Conservation (phyloP, 2,113 vertebrate genomes). For the Malurus alboscapulatus region DNA sequence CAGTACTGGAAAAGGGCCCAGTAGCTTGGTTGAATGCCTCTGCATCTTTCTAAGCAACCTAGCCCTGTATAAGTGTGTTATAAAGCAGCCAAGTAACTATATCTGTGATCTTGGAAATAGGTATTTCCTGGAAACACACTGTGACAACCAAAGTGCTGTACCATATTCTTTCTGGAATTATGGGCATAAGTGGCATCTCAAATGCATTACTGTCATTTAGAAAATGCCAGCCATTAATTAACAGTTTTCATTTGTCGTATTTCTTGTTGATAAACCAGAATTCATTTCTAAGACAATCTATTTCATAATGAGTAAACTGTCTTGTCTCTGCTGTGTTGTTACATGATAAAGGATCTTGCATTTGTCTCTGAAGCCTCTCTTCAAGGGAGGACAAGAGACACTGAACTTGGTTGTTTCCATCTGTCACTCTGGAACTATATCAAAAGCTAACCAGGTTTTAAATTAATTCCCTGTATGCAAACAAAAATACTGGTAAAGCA, state of each 20-base stretch:
- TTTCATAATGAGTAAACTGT: not conserved
- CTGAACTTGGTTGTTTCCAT: not conserved
- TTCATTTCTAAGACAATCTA: not conserved
- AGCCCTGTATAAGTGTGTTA: not conserved
- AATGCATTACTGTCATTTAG: not conserved
- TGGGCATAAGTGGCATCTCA: not conserved
- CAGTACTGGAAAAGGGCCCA: not conserved
- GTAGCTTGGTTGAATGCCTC: not conserved
- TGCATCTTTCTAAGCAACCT: not conserved
- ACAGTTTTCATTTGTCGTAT: not conserved
- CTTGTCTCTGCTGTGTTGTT: not conserved
- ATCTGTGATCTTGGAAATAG: not conserved
- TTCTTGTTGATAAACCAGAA: not conserved
- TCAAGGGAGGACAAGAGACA: not conserved
- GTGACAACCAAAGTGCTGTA: not conserved
- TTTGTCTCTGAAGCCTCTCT: not conserved
- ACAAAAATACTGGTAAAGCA: conserved; percentile 2
- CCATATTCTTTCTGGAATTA: not conserved
- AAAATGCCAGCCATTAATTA: not conserved
- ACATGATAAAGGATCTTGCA: not conserved
- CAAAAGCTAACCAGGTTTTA: not conserved
- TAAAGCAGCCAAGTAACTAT: not conserved
- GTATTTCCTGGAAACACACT: not conserved
- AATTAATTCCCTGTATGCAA: not conserved
- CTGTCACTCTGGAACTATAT: not conserved